Evolutionary conservation across 2,888 invertebrate species (phyloP).

Genomic region (Rhaphigaster nebulosa): DNA sequence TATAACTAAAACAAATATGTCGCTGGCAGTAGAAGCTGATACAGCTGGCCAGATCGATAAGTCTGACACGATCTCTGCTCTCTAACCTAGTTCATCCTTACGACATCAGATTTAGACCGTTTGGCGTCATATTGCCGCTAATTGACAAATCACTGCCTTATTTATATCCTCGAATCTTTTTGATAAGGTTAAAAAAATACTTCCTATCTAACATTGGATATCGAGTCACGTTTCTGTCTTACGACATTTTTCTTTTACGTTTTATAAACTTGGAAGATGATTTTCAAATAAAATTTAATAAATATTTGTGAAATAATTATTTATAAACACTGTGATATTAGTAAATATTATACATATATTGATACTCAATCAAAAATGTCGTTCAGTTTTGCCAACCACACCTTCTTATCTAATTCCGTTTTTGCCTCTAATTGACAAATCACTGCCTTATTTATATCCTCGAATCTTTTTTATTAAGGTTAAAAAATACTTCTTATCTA

Average conservation of each 20-base stretch:
- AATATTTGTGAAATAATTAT: too few relatives aligned
- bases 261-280: neutral
- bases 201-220: neutral
- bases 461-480: too few relatives aligned
- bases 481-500: too few relatives aligned
- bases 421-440: too few relatives aligned
- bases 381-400: too few relatives aligned
- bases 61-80: neutral
- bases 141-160: neutral
- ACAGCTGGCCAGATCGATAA: neutral
- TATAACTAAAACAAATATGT: neutral
- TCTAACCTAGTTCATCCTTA: neutral
- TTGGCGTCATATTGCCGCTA: neutral
- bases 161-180: neutral
- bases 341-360: too few relatives aligned
- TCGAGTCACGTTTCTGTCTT: neutral
- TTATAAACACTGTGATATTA: too few relatives aligned
- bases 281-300: neutral
- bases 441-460: too few relatives aligned
- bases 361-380: too few relatives aligned
- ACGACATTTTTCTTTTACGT: neutral
- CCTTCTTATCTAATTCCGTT: too few relatives aligned
- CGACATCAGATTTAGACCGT: constrained; percentile 5
- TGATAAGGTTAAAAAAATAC: neutral
- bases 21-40: neutral